These are phyloP conservation scores for Patella caerulea DNA, from an alignment of 2,888 invertebrate species.

Conservation along the genomic window DNA sequence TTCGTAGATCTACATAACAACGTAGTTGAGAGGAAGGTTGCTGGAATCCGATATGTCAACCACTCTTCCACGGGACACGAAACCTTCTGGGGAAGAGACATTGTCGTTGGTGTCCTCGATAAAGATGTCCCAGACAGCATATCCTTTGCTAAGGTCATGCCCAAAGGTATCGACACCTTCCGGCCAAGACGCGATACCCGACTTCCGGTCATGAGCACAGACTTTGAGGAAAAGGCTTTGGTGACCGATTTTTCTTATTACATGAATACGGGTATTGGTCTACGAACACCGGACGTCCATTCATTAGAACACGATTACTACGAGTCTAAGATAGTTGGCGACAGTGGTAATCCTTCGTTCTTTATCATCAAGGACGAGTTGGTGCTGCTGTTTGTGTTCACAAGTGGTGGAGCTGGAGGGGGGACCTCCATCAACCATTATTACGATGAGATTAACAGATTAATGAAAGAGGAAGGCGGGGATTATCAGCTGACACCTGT, in stretches of 20 bases:
- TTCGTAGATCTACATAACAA: slow-evolving; percentile 49
- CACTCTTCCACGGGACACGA: slow-evolving; percentile 24
- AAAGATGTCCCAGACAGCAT: slow-evolving; percentile 48
- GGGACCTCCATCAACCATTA: slow-evolving; percentile 49
- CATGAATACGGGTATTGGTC: slow-evolving; percentile 35
- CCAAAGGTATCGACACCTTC: slow-evolving; percentile 39
- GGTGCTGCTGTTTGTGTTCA: slow-evolving; percentile 52
- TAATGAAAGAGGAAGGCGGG: slow-evolving; percentile 44
- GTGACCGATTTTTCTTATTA: slow-evolving; percentile 43
- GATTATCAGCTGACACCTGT: slow-evolving; percentile 46
- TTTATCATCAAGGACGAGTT: slow-evolving; percentile 49
- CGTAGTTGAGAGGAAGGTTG: slow-evolving; percentile 47
- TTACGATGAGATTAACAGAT: slow-evolving; percentile 46
- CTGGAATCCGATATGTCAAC: slow-evolving; percentile 30
- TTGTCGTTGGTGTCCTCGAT: slow-evolving; percentile 52
- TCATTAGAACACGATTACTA: slow-evolving; percentile 41
- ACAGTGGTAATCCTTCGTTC: slow-evolving; percentile 57
- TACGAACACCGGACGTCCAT: slow-evolving; percentile 19
- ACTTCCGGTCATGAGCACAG: slow-evolving; percentile 49
- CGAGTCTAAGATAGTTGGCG: slow-evolving; percentile 49
- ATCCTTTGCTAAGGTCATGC: slow-evolving; percentile 49
- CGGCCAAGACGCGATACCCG: slow-evolving; percentile 22
- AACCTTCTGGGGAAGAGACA: slow-evolving; percentile 43
- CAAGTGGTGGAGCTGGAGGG: slow-evolving; percentile 48
- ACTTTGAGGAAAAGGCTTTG: slow-evolving; percentile 54